A percentile compares a stretch with the other conserved stretches of the same genome.
These are phyloP conservation scores for Sebastiscus albofasciatus DNA, from an alignment of 2,797 vertebrate species.

Conservation along the genomic window DNA sequence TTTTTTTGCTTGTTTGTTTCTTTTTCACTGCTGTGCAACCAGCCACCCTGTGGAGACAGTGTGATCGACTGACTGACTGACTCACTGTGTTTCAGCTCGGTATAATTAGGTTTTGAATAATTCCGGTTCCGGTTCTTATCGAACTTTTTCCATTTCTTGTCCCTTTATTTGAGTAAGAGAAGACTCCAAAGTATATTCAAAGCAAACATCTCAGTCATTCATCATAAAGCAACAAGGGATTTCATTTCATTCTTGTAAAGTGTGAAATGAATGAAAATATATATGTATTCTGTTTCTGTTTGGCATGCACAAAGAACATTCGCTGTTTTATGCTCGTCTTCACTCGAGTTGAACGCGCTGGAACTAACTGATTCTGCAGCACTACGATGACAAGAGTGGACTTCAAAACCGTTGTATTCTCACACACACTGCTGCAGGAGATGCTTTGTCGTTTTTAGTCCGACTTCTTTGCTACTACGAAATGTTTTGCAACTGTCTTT, in stretches of 20 bases:
- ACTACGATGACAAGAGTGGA: neutral
- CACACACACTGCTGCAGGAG: neutral
- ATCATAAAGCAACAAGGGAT: neutral
- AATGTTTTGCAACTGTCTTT: slow-evolving; percentile 1
- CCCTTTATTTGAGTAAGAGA: neutral
- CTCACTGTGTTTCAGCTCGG: neutral
- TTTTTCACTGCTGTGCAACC: neutral
- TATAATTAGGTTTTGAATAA: neutral
- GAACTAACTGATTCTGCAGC: neutral
- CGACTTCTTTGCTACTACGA: neutral
- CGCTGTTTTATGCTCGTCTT: neutral
- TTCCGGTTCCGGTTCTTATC: neutral
- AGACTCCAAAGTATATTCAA: neutral
- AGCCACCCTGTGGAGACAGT: neutral
- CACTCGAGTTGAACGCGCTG: neutral
- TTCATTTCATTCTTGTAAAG: neutral
- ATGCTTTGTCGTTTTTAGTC: neutral
- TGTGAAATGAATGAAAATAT: neutral
- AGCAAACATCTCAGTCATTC: neutral
- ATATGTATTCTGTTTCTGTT: neutral
- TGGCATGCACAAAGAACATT: neutral
- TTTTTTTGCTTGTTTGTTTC: neutral
- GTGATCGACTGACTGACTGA: neutral
- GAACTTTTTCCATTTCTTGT: neutral
- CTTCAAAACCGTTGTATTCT: neutral